Conservation (phyloP, 2,113 vertebrate species). For the Periophthalmus modestus region DNA sequence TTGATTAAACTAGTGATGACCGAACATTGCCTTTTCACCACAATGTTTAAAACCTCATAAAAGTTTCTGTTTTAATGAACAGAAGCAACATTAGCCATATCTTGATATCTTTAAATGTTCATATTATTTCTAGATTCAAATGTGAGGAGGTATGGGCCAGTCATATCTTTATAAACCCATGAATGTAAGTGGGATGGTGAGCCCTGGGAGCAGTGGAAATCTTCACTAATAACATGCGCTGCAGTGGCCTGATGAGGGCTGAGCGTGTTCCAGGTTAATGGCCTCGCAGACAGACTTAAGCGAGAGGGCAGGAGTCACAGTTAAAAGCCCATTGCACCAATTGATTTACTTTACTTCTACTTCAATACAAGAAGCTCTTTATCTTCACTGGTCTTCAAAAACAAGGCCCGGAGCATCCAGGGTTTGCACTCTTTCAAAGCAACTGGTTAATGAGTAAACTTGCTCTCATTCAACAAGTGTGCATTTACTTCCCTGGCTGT, state of each 20-base stretch:
- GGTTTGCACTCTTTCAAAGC: not conserved
- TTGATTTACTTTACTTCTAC: not conserved
- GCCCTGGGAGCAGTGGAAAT: not conserved
- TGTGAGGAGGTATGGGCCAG: not conserved
- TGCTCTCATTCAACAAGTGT: not conserved
- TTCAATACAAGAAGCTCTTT: not conserved
- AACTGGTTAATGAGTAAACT: too few relatives aligned
- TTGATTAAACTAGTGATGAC: too few relatives aligned
- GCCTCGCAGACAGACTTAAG: not conserved
- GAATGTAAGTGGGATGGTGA: not conserved
- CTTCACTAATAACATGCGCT: not conserved
- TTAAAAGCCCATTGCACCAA: constrained; percentile 5
- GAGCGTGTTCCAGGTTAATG: not conserved
- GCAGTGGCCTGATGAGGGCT: not conserved
- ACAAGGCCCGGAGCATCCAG: not conserved
- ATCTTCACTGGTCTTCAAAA: not conserved
- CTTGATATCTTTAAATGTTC: not conserved
- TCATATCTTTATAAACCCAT: not conserved
- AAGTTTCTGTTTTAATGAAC: not conserved
- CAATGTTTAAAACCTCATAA: too few relatives aligned
- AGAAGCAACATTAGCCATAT: not conserved
- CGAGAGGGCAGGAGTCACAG: not conserved
- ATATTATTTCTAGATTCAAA: not conserved
- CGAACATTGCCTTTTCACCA: too few relatives aligned
- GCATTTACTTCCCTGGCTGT: not conserved